Evolutionary conservation across 1,140 invertebrate species (phyloP).

Genomic region (Drosophila micromelanica): DNA sequence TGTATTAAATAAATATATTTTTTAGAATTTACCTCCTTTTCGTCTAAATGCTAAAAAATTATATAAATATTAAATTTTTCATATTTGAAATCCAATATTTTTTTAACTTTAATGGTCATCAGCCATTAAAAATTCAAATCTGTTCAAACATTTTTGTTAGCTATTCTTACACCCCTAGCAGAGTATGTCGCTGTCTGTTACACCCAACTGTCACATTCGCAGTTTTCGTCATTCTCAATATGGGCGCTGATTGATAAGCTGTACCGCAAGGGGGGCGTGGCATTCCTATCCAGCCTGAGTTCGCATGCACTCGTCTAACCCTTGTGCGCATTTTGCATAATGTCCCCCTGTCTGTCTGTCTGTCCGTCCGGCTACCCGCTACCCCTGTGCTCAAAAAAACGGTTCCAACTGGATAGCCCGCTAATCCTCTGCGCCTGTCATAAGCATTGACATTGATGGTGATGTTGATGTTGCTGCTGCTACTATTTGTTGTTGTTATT

Average conservation of each 20-base stretch:
- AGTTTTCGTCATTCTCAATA: conserved; percentile 71
- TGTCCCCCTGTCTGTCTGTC: neutral
- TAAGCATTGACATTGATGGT: conserved; percentile 80
- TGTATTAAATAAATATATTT: too few relatives aligned
- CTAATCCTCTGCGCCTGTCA: conserved; percentile 80
- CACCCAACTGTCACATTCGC: conserved; percentile 38
- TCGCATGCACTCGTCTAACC: neutral
- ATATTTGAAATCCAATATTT: too few relatives aligned
- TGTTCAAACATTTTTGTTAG: conserved; percentile 9
- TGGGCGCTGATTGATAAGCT: conserved; percentile 72
- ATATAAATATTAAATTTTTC: too few relatives aligned
- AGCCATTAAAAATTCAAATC: too few relatives aligned
- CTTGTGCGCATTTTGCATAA: conserved; percentile 39
- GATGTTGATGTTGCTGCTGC: conserved; percentile 20
- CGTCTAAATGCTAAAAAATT: too few relatives aligned
- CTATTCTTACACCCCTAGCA: neutral
- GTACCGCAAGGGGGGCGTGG: conserved; percentile 6
- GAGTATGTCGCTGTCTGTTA: neutral
- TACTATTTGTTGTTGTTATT: too few relatives aligned
- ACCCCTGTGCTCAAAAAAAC: conserved; percentile 35
- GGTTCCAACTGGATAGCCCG: conserved; percentile 70
- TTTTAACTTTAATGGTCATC: too few relatives aligned
- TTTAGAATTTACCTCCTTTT: too few relatives aligned
- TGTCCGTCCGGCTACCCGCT: neutral
- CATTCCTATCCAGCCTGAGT: neutral